These are phyloP conservation scores for Thymelicus acteon DNA, from an alignment of 2,888 invertebrate genomes.

Conservation along the genomic window DNA sequence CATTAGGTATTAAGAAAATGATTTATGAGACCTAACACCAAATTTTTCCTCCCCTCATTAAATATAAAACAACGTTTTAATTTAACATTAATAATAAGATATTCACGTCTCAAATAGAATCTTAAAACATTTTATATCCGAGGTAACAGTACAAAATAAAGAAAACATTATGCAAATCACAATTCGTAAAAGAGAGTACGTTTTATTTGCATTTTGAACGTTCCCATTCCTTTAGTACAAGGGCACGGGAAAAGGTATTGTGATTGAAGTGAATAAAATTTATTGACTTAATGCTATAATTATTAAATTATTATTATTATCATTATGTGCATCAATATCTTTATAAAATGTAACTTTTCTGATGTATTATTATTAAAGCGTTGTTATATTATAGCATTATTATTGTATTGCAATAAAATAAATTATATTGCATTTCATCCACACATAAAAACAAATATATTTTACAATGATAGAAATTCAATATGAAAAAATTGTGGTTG, in stretches of 20 bases:
- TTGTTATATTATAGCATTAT: no score
- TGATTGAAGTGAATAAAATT: conserved; percentile 63
- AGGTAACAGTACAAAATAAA: conserved; percentile 30
- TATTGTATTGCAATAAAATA: no score
- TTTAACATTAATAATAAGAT: conserved; percentile 6
- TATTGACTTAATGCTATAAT: conserved; percentile 60
- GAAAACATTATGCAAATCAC: conserved; percentile 37
- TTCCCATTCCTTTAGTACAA: conserved; percentile 65
- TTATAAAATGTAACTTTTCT: no score
- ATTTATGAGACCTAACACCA: no score
- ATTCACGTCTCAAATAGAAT: conserved; percentile 7
- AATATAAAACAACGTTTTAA: conserved; percentile 2
- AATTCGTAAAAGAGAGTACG: conserved; percentile 59
- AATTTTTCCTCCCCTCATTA: no score
- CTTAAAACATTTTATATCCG: conserved; percentile 25
- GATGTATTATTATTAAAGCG: no score
- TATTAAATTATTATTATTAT: background rate
- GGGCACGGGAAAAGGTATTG: conserved; percentile 61
- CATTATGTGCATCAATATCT: no score
- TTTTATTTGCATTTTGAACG: conserved; percentile 64
- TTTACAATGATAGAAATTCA: no score
- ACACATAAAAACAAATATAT: no score
- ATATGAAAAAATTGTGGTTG: no score
- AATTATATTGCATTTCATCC: no score
- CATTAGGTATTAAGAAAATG: no score